Conservation (phyloP, 2,113 vertebrate species). For the Delphinus delphis region DNA sequence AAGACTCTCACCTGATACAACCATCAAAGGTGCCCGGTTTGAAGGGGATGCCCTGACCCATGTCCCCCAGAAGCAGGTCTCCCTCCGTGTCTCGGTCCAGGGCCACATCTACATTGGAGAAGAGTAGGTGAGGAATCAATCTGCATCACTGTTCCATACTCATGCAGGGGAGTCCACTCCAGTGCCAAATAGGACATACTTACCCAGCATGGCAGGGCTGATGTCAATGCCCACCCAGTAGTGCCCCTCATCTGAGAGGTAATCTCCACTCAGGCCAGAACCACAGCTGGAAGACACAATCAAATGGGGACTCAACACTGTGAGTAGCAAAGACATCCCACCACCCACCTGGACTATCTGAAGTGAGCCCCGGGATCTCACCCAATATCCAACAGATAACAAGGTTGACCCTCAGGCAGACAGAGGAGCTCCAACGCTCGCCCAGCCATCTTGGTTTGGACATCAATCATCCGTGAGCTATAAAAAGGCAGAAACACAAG, state of each 20-base stretch:
- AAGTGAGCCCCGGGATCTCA: conserved; percentile 73
- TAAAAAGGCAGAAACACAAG: conserved; percentile 66
- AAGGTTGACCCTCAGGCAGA: conserved; percentile 89
- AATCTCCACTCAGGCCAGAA: conserved; percentile 95
- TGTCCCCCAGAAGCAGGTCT: conserved; percentile 92
- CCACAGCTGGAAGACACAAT: conserved; percentile 88
- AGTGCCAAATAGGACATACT: conserved; percentile 42
- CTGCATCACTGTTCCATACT: neutral
- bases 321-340: neutral
- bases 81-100: conserved; percentile 93
- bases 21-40: conserved; percentile 94
- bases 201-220: conserved; percentile 96
- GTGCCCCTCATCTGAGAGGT: conserved; percentile 92
- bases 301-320: neutral
- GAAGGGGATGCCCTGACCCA: conserved; percentile 95
- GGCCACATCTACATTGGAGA: conserved; percentile 88
- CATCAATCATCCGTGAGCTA: conserved; percentile 95
- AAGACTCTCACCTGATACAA: conserved; percentile 91
- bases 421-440: conserved; percentile 93
- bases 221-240: conserved; percentile 97
- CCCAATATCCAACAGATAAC: conserved; percentile 94
- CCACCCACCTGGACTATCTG: neutral
- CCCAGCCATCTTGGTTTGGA: conserved; percentile 95
- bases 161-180: neutral
- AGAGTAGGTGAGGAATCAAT: neutral